Evolutionary conservation across 2,797 vertebrate species (phyloP).

Genomic region (Hippocampus kuda): DNA sequence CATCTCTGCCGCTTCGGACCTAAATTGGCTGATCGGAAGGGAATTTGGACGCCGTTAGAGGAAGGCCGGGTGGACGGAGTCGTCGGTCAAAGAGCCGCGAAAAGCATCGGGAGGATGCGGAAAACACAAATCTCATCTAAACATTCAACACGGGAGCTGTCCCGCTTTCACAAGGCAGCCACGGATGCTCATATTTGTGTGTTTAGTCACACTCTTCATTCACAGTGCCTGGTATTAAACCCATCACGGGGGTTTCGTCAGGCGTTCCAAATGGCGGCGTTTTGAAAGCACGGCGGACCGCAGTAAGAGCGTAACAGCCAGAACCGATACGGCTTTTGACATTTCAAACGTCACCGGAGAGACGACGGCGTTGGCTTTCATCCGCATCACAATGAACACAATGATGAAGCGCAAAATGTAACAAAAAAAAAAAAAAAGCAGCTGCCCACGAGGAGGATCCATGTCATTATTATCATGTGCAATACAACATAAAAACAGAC

Average conservation of each 20-base stretch:
- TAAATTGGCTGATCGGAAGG: conserved; percentile 70
- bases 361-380: conserved; percentile 7
- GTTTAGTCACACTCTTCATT: conserved; percentile 51
- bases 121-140: conserved; percentile 77
- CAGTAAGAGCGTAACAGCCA: conserved; percentile 31
- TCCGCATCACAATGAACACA: conserved; percentile 19
- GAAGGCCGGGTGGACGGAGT: conserved; percentile 55
- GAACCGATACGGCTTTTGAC: conserved; percentile 51
- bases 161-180: conserved; percentile 34
- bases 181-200: conserved; percentile 39
- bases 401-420: conserved; percentile 12
- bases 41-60: conserved; percentile 73
- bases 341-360: conserved; percentile 37
- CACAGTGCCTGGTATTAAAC: conserved; percentile 37
- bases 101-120: conserved; percentile 69
- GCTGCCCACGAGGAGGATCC: conserved; percentile 8
- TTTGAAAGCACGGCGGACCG: conserved; percentile 22
- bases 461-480: neutral
- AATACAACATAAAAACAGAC: conserved; percentile 6
- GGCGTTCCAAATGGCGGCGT: conserved; percentile 24
- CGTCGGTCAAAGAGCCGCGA: conserved; percentile 73
- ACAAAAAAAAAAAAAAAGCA: neutral
- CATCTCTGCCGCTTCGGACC: conserved; percentile 64
- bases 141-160: conserved; percentile 66
- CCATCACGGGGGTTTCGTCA: conserved; percentile 28